phyloP scores from a whole-genome alignment of 2,113 vertebrate species.

The Neogale vison region DNA sequence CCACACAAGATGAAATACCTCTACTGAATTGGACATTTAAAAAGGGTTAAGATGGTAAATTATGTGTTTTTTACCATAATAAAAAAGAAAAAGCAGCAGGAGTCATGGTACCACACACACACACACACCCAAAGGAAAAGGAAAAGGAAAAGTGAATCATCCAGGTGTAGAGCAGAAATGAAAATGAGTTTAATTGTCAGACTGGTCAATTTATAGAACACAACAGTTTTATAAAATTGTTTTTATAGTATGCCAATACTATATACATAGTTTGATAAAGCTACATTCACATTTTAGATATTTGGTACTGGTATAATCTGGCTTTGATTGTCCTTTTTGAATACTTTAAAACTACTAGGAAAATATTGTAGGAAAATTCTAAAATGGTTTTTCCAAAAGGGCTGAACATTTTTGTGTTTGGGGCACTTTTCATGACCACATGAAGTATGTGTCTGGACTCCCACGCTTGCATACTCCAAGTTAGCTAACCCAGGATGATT shows the following conservation, averaged over 20 bases:
- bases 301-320: neutral
- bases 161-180: neutral
- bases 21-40: neutral
- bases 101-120: neutral
- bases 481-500: neutral
- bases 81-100: neutral
- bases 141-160: neutral
- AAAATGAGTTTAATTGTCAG: neutral
- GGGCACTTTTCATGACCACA: neutral
- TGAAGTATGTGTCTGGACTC: neutral
- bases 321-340: neutral
- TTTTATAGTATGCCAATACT: neutral
- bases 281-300: constrained; percentile 1
- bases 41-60: neutral
- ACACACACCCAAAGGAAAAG: neutral
- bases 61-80: neutral
- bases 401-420: neutral
- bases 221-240: neutral
- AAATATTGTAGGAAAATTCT: neutral
- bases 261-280: neutral
- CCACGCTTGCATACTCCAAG: neutral
- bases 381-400: constrained; percentile 41
- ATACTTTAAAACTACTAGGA: neutral
- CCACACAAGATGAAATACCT: neutral
- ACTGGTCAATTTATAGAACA: neutral